Conservation (phyloP, 2,113 vertebrate species). For the Corythoichthys intestinalis region DNA sequence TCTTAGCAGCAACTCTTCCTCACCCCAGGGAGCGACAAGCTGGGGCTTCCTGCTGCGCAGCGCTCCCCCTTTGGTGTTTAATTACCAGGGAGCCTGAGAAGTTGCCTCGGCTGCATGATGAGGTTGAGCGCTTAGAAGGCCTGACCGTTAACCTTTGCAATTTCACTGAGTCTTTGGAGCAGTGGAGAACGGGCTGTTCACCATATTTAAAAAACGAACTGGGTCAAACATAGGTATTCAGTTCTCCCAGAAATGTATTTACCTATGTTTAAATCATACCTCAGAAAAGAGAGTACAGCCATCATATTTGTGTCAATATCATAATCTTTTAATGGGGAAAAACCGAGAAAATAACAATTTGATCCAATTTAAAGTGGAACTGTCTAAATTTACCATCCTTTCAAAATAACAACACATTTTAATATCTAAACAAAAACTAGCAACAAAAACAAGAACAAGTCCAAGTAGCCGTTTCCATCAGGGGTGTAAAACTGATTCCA, state of each 20-base stretch:
- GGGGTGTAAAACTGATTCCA: too few species aligned
- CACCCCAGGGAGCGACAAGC: conserved; percentile 44
- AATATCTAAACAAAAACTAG: too few species aligned
- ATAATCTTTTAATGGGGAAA: too few species aligned
- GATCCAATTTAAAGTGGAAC: too few species aligned
- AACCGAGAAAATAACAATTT: too few species aligned
- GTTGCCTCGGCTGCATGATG: conserved; percentile 47
- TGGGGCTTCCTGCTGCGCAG: conserved; percentile 43
- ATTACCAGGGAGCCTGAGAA: conserved; percentile 69
- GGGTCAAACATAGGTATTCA: background rate
- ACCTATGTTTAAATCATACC: too few species aligned
- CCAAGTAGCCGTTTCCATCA: too few species aligned
- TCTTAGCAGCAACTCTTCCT: conserved; percentile 44
- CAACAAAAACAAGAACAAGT: too few species aligned
- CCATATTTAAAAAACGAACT: background rate
- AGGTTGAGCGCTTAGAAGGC: conserved; percentile 7
- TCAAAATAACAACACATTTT: too few species aligned
- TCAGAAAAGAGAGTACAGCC: too few species aligned
- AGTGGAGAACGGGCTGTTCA: background rate
- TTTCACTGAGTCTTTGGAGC: background rate
- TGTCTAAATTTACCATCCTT: too few species aligned
- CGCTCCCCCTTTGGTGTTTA: conserved; percentile 60
- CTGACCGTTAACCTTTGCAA: conserved; percentile 3
- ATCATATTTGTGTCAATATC: too few species aligned
- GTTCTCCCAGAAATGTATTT: background rate